These are phyloP conservation scores for Rambutsinella grinnellia DNA, from an alignment of 2,888 invertebrate genomes.

Conservation along the genomic window DNA sequence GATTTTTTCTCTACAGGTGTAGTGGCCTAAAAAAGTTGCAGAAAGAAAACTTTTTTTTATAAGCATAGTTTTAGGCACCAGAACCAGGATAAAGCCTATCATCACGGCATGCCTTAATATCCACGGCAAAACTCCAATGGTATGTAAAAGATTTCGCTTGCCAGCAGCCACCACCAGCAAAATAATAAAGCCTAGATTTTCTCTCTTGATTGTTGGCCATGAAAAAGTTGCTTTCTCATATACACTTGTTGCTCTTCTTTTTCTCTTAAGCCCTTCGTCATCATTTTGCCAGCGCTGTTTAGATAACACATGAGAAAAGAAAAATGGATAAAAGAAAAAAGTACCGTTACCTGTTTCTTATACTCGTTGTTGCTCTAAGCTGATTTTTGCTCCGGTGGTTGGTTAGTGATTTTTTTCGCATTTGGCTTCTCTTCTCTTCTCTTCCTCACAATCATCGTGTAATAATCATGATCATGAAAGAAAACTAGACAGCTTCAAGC, in stretches of 20 bases:
- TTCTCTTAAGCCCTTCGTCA: slow-evolving; percentile 5
- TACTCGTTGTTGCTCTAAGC: slow-evolving; percentile 50
- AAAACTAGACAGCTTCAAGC: slow-evolving; percentile 53
- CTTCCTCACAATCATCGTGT: neutral
- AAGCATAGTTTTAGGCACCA: neutral
- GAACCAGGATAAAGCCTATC: slow-evolving; percentile 49
- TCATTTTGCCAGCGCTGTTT: slow-evolving; percentile 27
- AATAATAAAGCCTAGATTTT: neutral
- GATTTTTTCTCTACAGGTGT: slow-evolving; percentile 46
- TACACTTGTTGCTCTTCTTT: slow-evolving; percentile 24
- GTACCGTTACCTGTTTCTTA: slow-evolving; percentile 52
- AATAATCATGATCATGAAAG: slow-evolving; percentile 35
- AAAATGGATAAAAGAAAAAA: slow-evolving; percentile 55
- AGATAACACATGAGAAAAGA: slow-evolving; percentile 53
- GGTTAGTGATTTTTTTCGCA: slow-evolving; percentile 44
- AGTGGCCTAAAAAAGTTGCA: slow-evolving; percentile 54
- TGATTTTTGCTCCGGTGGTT: slow-evolving; percentile 59
- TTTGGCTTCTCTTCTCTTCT: too few relatives aligned
- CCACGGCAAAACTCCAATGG: neutral
- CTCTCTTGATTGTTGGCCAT: slow-evolving; percentile 26
- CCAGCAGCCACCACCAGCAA: neutral
- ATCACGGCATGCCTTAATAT: slow-evolving; percentile 20
- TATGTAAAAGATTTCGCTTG: slow-evolving; percentile 21
- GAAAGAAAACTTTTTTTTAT: slow-evolving; percentile 43
- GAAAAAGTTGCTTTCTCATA: slow-evolving; percentile 51